Evolutionary conservation across 2,888 invertebrate species (phyloP).

Genomic region (Rhodophaea formosa): DNA sequence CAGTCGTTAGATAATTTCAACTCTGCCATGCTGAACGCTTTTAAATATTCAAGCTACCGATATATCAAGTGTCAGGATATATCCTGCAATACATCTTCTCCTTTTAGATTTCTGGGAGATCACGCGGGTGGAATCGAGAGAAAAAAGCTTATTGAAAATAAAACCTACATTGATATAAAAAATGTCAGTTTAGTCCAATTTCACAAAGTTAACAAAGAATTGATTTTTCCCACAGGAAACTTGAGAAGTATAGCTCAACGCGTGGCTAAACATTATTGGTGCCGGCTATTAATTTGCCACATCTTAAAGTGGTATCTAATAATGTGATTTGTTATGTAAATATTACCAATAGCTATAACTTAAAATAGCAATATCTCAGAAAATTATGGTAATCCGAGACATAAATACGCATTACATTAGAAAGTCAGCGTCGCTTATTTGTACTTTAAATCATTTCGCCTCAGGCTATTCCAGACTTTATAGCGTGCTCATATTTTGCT

Average conservation of each 20-base stretch:
- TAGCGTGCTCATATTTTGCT: slow-evolving; percentile 28
- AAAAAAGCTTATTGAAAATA: no score
- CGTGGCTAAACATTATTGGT: background rate
- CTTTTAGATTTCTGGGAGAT: no score
- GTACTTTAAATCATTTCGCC: slow-evolving; percentile 47
- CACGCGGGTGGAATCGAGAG: no score
- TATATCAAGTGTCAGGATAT: no score
- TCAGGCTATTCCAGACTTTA: slow-evolving; percentile 6
- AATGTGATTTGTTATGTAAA: slow-evolving; percentile 6
- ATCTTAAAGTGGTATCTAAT: background rate
- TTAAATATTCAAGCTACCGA: no score
- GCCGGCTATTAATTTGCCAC: slow-evolving; percentile 15
- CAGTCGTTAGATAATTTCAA: no score
- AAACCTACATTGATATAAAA: no score
- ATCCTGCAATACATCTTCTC: no score
- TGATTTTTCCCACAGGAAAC: no score
- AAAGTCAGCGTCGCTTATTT: slow-evolving; percentile 47
- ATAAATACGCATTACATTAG: slow-evolving; percentile 50
- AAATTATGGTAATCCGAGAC: slow-evolving; percentile 47
- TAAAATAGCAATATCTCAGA: slow-evolving; percentile 48
- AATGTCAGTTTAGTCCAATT: no score
- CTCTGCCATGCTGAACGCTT: no score
- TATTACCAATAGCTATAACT: slow-evolving; percentile 39
- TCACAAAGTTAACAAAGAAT: no score
- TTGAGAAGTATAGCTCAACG: background rate